A percentile compares a stretch with the other conserved stretches of the same genome.
phyloP scores from a whole-genome alignment of 2,797 vertebrate genomes.

The Poecilia gillii region DNA sequence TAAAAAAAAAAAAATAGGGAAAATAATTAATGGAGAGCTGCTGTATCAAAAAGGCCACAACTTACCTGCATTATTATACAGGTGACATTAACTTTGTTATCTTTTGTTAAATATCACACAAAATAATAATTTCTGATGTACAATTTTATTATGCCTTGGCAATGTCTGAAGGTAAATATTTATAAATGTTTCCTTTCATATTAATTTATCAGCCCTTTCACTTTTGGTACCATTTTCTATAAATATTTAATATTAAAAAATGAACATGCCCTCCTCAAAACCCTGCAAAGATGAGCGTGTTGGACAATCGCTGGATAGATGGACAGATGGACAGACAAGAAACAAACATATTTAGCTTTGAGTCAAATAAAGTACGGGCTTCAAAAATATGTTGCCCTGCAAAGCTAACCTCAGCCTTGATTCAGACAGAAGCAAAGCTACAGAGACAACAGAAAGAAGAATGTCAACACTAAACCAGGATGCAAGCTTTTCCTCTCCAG shows the following conservation, averaged over 20 bases:
- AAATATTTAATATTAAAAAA: background rate
- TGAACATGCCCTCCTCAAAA: too few relatives aligned
- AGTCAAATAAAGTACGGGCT: background rate
- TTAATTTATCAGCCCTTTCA: background rate
- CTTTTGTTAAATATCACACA: constrained; percentile 1
- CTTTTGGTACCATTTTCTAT: background rate
- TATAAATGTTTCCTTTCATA: background rate
- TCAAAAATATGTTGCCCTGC: background rate
- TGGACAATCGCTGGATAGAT: too few relatives aligned
- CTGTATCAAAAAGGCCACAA: constrained; percentile 16
- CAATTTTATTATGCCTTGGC: constrained; percentile 9
- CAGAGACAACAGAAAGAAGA: constrained; percentile 19
- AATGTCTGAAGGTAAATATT: background rate
- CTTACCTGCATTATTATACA: background rate
- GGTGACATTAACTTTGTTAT: constrained; percentile 12
- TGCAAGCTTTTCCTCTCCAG: constrained; percentile 24
- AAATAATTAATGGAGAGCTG: background rate
- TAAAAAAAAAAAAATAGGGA: too few relatives aligned
- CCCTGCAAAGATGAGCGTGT: too few relatives aligned
- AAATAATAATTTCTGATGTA: constrained; percentile 33
- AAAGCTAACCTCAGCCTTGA: constrained; percentile 17
- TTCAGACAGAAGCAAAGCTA: constrained; percentile 18
- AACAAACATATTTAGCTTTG: background rate
- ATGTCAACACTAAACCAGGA: constrained; percentile 9
- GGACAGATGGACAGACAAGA: too few relatives aligned